Evolutionary conservation across 2,888 invertebrate species (phyloP), one percentile per base, ranked within the genome.

Genomic region (Plagodis dolabraria): DNA sequence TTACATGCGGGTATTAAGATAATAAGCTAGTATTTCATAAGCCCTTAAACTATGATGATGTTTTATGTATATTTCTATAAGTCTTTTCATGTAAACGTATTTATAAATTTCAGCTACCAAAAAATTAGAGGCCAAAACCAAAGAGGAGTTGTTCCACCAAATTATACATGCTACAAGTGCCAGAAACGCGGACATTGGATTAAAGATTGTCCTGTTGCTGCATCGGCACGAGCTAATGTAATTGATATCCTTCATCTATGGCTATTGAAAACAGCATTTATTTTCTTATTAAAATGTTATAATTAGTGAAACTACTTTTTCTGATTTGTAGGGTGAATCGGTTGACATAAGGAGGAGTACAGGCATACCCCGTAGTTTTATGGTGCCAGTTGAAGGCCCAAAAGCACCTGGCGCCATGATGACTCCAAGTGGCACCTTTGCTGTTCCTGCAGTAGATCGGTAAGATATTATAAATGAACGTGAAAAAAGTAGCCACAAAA

Each of bases 171-270:
- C 87, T 97, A 96, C 82, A 97, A 97, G 86, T 99, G 99, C 89
- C 96, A 97, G 76, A 96, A 98, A 85, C 95, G 96, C 61, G 99
- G 99, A 0, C 99, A 99, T 89, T 99, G 98, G 98, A 99, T 99
- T 70, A 98, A 97, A 86, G 97, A 98, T 86, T 99, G 99, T 85
- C 98, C 98, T 7, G 88, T 95, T 65, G 95, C 94, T 50, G 92
- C 93, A 67, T 80, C 83, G 59, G 92, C 91, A 54, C n/a, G 54
- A 33, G 9, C 38, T 0, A 33, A 33, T 45, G 33, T 45, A 5
- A 33, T 8, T 0, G 33, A 33, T 9, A 45, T 6, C n/a, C 5
- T 10, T 10, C 36, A 40, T 12, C 12, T 43, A 12, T 12, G 8
- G 12, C 43, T 12, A 9, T 42, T 5, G 7, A 9, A 4, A 7